Conservation (phyloP, 2,113 vertebrate genomes). For the Epinephelus cyanopodus region DNA sequence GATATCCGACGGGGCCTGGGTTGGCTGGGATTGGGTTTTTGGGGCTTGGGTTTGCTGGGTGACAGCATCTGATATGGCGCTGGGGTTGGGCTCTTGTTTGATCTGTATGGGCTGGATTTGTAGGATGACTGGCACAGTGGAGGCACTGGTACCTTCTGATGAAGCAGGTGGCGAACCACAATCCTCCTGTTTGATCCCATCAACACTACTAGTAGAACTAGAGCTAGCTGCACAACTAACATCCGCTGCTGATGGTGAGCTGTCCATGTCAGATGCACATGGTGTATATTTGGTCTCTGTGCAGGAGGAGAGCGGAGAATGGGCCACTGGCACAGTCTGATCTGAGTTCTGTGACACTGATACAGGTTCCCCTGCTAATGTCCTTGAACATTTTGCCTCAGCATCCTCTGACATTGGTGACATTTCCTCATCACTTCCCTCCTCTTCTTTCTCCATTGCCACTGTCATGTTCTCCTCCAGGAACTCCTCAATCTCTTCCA, state of each 20-base stretch:
- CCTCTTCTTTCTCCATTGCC: slow-evolving; percentile 85
- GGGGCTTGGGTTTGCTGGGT: slow-evolving; percentile 66
- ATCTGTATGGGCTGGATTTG: slow-evolving; percentile 94
- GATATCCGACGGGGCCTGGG: slow-evolving; percentile 87
- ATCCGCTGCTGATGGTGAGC: slow-evolving; percentile 66
- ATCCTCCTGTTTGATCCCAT: slow-evolving; percentile 80
- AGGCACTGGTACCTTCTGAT: slow-evolving; percentile 78
- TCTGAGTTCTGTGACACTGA: slow-evolving; percentile 79
- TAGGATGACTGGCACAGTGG: slow-evolving; percentile 88
- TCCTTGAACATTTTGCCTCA: slow-evolving; percentile 82
- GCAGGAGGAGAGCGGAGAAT: slow-evolving; percentile 47
- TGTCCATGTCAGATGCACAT: slow-evolving; percentile 73
- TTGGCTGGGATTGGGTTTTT: slow-evolving; percentile 65
- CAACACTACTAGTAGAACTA: slow-evolving; percentile 8
- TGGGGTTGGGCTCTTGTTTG: slow-evolving; percentile 87
- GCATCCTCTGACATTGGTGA: slow-evolving; percentile 56
- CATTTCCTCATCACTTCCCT: slow-evolving; percentile 69
- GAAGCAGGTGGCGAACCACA: slow-evolving; percentile 73
- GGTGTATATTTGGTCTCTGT: slow-evolving; percentile 71
- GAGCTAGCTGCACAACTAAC: slow-evolving; percentile 5
- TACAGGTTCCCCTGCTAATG: slow-evolving; percentile 78
- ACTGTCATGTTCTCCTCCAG: slow-evolving; percentile 96
- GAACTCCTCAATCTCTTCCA: slow-evolving; percentile 99
- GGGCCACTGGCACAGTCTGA: slow-evolving; percentile 84
- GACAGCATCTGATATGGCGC: slow-evolving; percentile 56